phyloP scores from a whole-genome alignment of 2,113 vertebrate genomes.

The Microcebus ravelobensis region DNA sequence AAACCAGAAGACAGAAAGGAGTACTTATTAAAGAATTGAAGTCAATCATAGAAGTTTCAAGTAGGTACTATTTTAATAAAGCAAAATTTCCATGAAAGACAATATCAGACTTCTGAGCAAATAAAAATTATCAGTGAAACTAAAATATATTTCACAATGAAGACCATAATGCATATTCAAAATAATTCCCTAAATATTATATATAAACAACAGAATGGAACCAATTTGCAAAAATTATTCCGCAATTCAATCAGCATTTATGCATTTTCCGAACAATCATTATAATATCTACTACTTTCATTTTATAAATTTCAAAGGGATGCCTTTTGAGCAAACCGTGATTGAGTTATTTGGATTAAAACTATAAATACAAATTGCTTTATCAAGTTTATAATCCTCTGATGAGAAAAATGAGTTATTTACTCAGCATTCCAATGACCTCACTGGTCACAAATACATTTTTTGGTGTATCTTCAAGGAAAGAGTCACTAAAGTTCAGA shows the following conservation, averaged over 20 bases:
- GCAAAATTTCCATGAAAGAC: neutral
- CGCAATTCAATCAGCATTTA: slow-evolving; percentile 7
- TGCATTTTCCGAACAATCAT: neutral
- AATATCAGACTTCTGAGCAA: neutral
- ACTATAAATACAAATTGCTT: slow-evolving; percentile 34
- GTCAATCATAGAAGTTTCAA: neutral
- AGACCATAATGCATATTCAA: neutral
- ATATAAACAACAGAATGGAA: slow-evolving; percentile 14
- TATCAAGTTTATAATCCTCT: slow-evolving; percentile 23
- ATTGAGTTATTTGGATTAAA: slow-evolving; percentile 33
- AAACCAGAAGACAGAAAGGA: neutral
- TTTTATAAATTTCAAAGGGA: slow-evolving; percentile 31
- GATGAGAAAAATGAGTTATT: slow-evolving; percentile 29
- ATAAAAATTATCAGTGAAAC: neutral
- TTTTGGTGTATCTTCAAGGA: neutral
- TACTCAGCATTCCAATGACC: neutral
- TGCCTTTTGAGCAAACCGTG: neutral
- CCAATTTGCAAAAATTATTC: slow-evolving; percentile 6
- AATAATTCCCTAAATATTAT: neutral
- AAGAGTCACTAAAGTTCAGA: slow-evolving; percentile 4
- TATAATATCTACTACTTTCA: neutral
- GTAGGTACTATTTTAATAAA: slow-evolving; percentile 7
- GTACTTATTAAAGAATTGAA: neutral
- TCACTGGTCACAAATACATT: neutral
- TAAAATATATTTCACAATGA: neutral